These are phyloP conservation scores for Hipparchia sbordonii DNA, from an alignment of 2,888 invertebrate species.

Conservation along the genomic window DNA sequence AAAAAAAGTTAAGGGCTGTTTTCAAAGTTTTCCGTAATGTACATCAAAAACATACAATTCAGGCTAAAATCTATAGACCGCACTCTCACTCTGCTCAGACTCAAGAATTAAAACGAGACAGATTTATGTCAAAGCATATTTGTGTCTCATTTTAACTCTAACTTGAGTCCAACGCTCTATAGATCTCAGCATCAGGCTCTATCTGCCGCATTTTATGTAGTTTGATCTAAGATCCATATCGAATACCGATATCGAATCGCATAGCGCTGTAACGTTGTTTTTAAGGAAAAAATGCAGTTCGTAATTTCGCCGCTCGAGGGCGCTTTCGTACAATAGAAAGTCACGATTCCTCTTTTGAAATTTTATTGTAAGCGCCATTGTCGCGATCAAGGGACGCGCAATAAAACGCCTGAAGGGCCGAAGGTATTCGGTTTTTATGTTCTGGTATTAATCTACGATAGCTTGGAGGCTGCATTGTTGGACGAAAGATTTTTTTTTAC, in stretches of 20 bases:
- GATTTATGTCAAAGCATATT: no score
- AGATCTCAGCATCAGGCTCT: not conserved
- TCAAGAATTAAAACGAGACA: no score
- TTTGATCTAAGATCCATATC: no score
- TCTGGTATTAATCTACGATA: slow-evolving; percentile 45
- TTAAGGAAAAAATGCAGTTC: slow-evolving; percentile 51
- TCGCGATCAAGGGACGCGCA: slow-evolving; percentile 53
- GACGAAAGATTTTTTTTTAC: slow-evolving; percentile 9
- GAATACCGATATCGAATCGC: not conserved
- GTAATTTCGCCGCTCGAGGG: slow-evolving; percentile 49
- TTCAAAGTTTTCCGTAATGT: no score
- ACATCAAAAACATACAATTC: no score
- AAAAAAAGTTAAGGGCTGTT: no score
- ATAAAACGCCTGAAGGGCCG: slow-evolving; percentile 49
- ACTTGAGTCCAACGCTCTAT: no score
- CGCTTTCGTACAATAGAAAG: slow-evolving; percentile 60
- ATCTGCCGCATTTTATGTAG: no score
- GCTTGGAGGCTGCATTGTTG: slow-evolving; percentile 36
- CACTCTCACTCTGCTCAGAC: no score
- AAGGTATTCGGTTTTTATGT: slow-evolving; percentile 47
- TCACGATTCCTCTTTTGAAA: slow-evolving; percentile 48
- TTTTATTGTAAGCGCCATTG: slow-evolving; percentile 54
- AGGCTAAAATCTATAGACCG: no score
- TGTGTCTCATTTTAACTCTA: no score
- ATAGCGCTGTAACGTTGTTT: slow-evolving; percentile 38